Base-by-base conservation (phyloP, 2,888 invertebrate species). In the Pseudolycoriella hygida region DNA sequence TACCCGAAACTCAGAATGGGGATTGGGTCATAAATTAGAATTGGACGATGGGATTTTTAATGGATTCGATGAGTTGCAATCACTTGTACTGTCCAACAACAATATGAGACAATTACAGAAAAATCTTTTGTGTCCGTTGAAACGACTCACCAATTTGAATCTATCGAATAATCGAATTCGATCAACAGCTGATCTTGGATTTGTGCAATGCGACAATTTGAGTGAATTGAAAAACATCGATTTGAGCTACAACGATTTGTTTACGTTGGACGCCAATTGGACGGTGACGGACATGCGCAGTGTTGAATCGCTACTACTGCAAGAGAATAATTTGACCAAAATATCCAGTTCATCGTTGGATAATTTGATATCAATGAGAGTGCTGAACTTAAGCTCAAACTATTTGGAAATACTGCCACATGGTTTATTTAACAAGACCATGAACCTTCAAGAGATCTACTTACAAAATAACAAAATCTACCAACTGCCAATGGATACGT, bases 301-400 rank as follows among this genome's bases (percentile, higher is more conserved):
- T 48, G 66, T 94, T 47, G 81, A 85, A 55, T 77, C 81, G 57
- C 68, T 94, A 38, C 76, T 80, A 58, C 64, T 93, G 53, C 81
- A 87, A 62, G 76, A 83, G 59, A 93, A 93, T 61, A 79, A 82
- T 58, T 77, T 93, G 52, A 75, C 76, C 37, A 83, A 86, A 61
- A 73, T 90, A 54, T 80, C 81, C 47, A 79, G 78, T 50, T 82
- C 85, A 59, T 78, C 87, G 30, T 73, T 92, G 51, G 75, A 79
- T 45, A 85, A 86, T 31, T 70, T 92, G 39, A 75, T 77, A 42
- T 80, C 81, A 40, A 67, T 93, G 60, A 73, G 84, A 56, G 76
- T 84, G 34, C 69, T 94, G 44, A 89, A 93, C 68, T 71, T 90
- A 60, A 87, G 89, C 55, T 80, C 84, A 60, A 94, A 94, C 62